Evolutionary conservation across 2,113 vertebrate genomes (phyloP), one percentile per base, ranked within the genome.

Genomic region (Pao palembangensis): DNA sequence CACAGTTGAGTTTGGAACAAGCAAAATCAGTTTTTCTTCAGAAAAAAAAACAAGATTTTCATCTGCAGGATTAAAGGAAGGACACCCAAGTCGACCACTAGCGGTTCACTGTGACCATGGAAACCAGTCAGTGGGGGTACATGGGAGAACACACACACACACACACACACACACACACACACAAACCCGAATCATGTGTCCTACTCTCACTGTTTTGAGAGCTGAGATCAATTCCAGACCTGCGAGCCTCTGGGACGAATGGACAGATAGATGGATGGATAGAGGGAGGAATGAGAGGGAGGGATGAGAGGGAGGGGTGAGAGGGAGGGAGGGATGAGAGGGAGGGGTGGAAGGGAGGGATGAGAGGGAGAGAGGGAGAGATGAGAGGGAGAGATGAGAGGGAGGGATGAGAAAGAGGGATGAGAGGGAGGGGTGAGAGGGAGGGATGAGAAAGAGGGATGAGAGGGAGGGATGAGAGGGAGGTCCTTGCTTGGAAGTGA

Each of bases 1-100:
- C 44, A 46, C 44, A 47, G 17, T n/a, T 5, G 16, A 17, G 13
- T 47, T 47, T n/a, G 44, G 17, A 17, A n/a, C 15, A 47, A 17
- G 5, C 44, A 17, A 46, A 17, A 15, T n/a, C 44, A 46, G 44
- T 38, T 38, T 38, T 38, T 38, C 34, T 38, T 38, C 10, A 38
- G 34, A 38, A 38, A 38, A 38, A 38, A 38, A 38, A 11, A 38
- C 34, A 59, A 79, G 88, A 90, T 90, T 90, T 90, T 61, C 70
- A 61, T 69, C 67, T 46, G 61, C 69, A 56, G 85, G 87, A 84
- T 85, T 88, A 88, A 71, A 61, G 54, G 43, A 56, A 64, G 87
- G 80, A 91, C 88, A 91, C 90, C 90, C 90, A 91, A 88, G 88
- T 83, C 81, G 90, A 85, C 86, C 80, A 75, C 55, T 44, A 85